A percentile compares a stretch with the other conserved stretches of the same genome.
These are phyloP conservation scores for Neolamprologus cancellatus DNA, from an alignment of 2,113 vertebrate species.

Conservation along the genomic window DNA sequence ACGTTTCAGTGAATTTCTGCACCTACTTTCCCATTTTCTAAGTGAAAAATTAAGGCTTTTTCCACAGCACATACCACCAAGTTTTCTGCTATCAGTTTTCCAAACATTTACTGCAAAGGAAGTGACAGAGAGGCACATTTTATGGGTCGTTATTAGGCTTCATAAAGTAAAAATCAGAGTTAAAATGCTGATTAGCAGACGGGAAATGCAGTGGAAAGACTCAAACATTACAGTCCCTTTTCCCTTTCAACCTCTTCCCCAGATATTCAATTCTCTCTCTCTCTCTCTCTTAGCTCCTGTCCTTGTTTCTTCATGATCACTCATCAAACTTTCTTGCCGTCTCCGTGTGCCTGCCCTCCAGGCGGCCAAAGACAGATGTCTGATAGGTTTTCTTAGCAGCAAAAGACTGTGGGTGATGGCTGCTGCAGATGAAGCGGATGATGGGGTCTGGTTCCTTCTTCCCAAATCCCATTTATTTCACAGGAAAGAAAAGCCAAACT, in stretches of 20 bases:
- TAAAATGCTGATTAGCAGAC: not conserved
- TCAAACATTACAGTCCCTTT: not conserved
- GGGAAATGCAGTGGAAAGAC: not conserved
- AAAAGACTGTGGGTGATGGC: not conserved
- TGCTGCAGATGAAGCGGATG: constrained; percentile 4
- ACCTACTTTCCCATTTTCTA: not conserved
- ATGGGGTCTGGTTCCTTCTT: not conserved
- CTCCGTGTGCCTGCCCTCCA: not conserved
- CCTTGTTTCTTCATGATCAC: not conserved
- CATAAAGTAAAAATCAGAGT: not conserved
- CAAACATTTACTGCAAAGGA: not conserved
- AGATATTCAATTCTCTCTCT: not conserved
- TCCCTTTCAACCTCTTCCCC: not conserved
- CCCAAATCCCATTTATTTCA: not conserved
- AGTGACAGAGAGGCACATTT: not conserved
- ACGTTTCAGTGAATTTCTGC: not conserved
- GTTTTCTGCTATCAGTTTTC: not conserved
- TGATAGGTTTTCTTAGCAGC: constrained; percentile 16
- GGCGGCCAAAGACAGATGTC: constrained; percentile 23
- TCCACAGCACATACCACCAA: not conserved
- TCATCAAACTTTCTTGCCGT: not conserved
- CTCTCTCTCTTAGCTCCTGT: not conserved
- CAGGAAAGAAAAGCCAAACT: not conserved
- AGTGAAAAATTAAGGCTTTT: not conserved
- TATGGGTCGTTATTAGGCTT: not conserved